Conservation (phyloP, 2,113 vertebrate species). For the Rhagologus leucostigma region DNA sequence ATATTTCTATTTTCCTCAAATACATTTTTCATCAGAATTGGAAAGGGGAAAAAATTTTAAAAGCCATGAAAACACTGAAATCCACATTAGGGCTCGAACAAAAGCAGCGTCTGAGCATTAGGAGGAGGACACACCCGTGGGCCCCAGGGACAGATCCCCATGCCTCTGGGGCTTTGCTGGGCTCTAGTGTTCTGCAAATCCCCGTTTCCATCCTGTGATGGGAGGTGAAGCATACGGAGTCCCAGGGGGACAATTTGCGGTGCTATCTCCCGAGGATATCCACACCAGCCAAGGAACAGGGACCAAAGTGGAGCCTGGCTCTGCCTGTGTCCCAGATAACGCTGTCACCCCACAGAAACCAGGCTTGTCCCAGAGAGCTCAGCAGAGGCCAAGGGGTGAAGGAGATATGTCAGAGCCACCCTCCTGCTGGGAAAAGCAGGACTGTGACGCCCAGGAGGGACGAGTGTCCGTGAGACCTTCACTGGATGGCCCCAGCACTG, state of each 20-base stretch:
- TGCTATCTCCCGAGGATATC: neutral
- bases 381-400: neutral
- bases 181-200: rapidly evolving
- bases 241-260: neutral
- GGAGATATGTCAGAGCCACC: neutral
- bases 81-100: neutral
- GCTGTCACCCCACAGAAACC: neutral
- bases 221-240: neutral
- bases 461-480: neutral
- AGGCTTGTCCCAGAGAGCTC: neutral
- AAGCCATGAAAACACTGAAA: neutral
- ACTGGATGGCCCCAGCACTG: neutral
- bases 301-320: neutral
- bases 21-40: neutral
- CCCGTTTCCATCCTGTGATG: rapidly evolving
- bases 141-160: rapidly evolving
- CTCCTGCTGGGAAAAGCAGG: neutral
- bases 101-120: rapidly evolving
- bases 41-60: neutral
- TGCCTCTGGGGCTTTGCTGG: neutral
- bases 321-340: neutral
- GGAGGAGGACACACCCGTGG: neutral
- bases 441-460: neutral
- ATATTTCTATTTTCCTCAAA: slow-evolving; percentile 2
- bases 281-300: neutral